Conservation (phyloP, 1,140 invertebrate species). For the Drosophila ogumai region DNA sequence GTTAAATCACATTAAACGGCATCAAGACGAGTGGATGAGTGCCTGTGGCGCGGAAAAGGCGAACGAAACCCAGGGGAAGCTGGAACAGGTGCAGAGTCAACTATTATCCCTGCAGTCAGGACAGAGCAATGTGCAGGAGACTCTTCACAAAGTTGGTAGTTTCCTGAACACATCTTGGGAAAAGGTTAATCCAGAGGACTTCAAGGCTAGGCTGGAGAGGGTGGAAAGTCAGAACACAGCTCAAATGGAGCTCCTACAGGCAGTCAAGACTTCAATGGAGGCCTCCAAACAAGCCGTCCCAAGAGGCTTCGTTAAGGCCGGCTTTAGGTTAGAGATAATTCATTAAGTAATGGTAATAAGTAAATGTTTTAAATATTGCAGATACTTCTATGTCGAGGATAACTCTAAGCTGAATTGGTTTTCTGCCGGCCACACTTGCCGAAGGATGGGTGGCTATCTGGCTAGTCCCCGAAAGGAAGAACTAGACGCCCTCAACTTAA, state of each 20-base stretch:
- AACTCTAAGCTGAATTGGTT: background rate
- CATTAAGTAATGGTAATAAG: no score
- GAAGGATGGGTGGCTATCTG: background rate
- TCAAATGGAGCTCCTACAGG: background rate
- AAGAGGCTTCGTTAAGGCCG: background rate
- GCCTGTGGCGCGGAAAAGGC: no score
- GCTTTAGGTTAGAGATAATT: background rate
- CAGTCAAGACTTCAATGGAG: background rate
- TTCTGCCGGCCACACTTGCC: background rate
- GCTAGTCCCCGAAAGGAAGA: background rate
- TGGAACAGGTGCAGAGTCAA: background rate
- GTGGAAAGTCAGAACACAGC: background rate
- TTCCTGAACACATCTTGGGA: background rate
- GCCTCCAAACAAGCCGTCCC: background rate
- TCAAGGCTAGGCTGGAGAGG: background rate
- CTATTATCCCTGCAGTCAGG: no score
- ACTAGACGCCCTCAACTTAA: background rate
- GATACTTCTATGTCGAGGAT: background rate
- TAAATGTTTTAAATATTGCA: background rate
- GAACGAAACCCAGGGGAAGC: background rate
- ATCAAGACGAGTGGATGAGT: background rate
- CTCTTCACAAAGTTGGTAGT: background rate
- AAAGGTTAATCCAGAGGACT: background rate
- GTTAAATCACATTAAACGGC: background rate
- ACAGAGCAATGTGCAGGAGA: background rate